Evolutionary conservation across 2,113 vertebrate species (phyloP).

Genomic region (Orycteropus afer): DNA sequence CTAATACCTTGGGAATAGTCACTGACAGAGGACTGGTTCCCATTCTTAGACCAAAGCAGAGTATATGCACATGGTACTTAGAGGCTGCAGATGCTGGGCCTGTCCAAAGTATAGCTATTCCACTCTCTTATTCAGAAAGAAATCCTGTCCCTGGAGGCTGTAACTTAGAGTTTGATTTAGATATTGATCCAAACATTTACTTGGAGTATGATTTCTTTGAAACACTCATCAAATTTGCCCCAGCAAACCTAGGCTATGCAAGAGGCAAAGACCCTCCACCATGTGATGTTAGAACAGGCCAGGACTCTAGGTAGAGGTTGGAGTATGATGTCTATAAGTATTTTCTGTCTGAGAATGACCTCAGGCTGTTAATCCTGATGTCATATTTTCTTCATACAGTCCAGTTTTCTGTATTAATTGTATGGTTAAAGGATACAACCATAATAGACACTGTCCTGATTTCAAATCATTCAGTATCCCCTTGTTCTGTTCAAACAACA

Average conservation of each 20-base stretch:
- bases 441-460: no score
- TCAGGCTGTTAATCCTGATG: no score
- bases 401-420: no score
- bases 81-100: slow-evolving; percentile 72
- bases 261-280: slow-evolving; percentile 86
- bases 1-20: slow-evolving; percentile 85
- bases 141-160: slow-evolving; percentile 97
- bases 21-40: slow-evolving; percentile 91
- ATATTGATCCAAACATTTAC: slow-evolving; percentile 94
- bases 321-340: slow-evolving; percentile 94
- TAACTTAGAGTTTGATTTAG: slow-evolving; percentile 92
- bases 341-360: slow-evolving; percentile 92
- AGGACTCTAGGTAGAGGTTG: slow-evolving; percentile 88
- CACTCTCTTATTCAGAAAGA: slow-evolving; percentile 88
- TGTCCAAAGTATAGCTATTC: slow-evolving; percentile 88
- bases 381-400: no score
- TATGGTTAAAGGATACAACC: no score
- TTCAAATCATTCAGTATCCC: no score
- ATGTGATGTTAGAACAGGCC: slow-evolving; percentile 84
- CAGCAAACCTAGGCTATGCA: slow-evolving; percentile 92
- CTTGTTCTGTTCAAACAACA: no score
- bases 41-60: slow-evolving; percentile 86
- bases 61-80: slow-evolving; percentile 88
- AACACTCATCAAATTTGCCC: slow-evolving; percentile 91
- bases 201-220: slow-evolving; percentile 92